phyloP scores from a whole-genome alignment of 1,140 invertebrate genomes.

The Listronotus oregonensis region DNA sequence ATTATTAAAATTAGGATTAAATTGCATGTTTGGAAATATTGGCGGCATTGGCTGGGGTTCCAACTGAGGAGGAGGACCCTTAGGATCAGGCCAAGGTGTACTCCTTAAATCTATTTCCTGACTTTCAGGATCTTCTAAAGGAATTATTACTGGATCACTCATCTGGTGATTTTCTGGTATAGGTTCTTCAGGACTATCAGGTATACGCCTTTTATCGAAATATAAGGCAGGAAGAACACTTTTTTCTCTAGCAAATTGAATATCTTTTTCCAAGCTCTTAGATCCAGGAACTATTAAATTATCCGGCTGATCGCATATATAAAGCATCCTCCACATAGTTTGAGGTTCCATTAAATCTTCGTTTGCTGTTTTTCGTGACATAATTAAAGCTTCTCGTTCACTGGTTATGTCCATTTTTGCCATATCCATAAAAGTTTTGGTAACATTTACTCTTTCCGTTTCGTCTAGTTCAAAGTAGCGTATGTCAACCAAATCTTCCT shows the following conservation, averaged over 20 bases:
- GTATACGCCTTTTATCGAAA: constrained; percentile 83
- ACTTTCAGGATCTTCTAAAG: constrained; percentile 84
- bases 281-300: constrained; percentile 71
- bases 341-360: constrained; percentile 82
- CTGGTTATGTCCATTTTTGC: constrained; percentile 85
- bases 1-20: constrained; percentile 52
- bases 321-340: constrained; percentile 71
- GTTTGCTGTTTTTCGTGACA: constrained; percentile 73
- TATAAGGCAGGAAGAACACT: constrained; percentile 83
- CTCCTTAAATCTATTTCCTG: constrained; percentile 74
- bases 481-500: constrained; percentile 77
- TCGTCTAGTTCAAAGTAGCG: constrained; percentile 92
- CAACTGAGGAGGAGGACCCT: constrained; percentile 61
- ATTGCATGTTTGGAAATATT: constrained; percentile 60
- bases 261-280: constrained; percentile 83
- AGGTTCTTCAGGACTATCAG: constrained; percentile 84
- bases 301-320: constrained; percentile 69
- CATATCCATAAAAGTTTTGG: constrained; percentile 89
- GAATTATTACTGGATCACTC: constrained; percentile 80
- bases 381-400: constrained; percentile 78
- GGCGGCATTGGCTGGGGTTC: constrained; percentile 49
- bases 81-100: constrained; percentile 82
- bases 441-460: constrained; percentile 92
- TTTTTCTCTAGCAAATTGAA: constrained; percentile 84
- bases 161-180: constrained; percentile 79